Percentiles rank a stretch among this genome's conserved stretches.
These are phyloP conservation scores for Enteromius mattozi DNA, from an alignment of 2,797 vertebrate species.

Conservation along the genomic window DNA sequence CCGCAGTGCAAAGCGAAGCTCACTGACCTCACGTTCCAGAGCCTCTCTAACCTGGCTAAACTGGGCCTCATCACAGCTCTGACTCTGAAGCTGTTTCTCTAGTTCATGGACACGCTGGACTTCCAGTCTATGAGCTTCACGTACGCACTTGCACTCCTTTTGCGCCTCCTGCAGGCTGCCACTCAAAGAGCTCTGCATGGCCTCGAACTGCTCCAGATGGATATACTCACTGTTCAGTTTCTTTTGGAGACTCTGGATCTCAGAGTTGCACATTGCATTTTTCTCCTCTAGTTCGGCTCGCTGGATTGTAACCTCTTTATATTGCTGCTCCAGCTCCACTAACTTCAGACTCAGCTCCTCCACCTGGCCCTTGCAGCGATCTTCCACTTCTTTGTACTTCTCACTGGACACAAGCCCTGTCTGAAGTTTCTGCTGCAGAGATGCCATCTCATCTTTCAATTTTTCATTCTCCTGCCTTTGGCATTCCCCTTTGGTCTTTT, in stretches of 20 bases:
- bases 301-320: conserved; percentile 68
- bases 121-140: conserved; percentile 72
- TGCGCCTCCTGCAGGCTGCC: conserved; percentile 75
- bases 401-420: conserved; percentile 73
- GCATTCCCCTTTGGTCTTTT: conserved; percentile 72
- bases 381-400: conserved; percentile 76
- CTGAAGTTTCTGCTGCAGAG: conserved; percentile 79
- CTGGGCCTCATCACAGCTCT: conserved; percentile 70
- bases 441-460: conserved; percentile 73
- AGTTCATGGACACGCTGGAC: conserved; percentile 71
- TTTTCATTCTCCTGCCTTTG: conserved; percentile 77
- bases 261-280: conserved; percentile 66
- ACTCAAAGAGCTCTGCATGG: conserved; percentile 76
- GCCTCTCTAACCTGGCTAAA: conserved; percentile 73
- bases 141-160: conserved; percentile 76
- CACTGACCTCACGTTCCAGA: conserved; percentile 76
- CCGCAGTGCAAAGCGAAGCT: conserved; percentile 70
- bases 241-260: conserved; percentile 77
- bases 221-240: conserved; percentile 77
- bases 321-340: conserved; percentile 75
- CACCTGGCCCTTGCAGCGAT: conserved; percentile 68
- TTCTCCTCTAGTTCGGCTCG: conserved; percentile 78
- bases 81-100: conserved; percentile 78
- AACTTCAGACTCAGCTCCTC: conserved; percentile 78
- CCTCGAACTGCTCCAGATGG: conserved; percentile 78